These are phyloP conservation scores for Lepidurus couesii DNA, from an alignment of 1,140 invertebrate genomes.

Conservation along the genomic window DNA sequence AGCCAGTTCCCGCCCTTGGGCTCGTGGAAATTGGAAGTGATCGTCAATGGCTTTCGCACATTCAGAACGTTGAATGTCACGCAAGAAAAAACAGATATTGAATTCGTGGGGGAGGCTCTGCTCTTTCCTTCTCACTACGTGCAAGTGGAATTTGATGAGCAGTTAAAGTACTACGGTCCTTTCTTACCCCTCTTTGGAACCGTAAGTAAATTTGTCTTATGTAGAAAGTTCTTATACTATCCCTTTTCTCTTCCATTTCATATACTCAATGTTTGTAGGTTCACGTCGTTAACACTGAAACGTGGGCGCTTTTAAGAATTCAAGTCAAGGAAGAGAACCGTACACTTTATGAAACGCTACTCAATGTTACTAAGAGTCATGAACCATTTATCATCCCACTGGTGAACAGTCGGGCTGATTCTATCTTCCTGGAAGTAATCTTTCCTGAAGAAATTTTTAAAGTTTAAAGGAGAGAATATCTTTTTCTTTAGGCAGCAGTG, in stretches of 20 bases:
- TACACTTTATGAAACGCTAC: background rate
- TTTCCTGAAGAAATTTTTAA: background rate
- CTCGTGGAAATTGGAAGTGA: conserved; percentile 12
- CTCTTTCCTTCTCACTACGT: conserved; percentile 8
- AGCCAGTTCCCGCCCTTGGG: conserved; percentile 7
- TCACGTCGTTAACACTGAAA: conserved; percentile 1
- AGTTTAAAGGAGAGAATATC: background rate
- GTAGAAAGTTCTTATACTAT: background rate
- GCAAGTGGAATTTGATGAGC: background rate
- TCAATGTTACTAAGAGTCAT: background rate
- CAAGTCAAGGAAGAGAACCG: background rate
- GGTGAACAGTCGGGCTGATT: background rate
- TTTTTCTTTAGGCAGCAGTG: background rate
- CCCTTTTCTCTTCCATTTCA: background rate
- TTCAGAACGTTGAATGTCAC: background rate
- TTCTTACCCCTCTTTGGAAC: conserved; percentile 17
- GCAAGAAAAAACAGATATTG: background rate
- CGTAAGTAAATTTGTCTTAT: background rate
- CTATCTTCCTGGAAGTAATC: background rate
- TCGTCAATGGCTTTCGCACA: conserved; percentile 10
- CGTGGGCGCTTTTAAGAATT: conserved; percentile 1
- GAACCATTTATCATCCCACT: background rate
- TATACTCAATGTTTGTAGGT: background rate
- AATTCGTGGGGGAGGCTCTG: background rate
- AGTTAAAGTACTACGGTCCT: background rate